Evolutionary conservation across 2,888 invertebrate genomes (phyloP).

Genomic region (Plebejus anna): DNA sequence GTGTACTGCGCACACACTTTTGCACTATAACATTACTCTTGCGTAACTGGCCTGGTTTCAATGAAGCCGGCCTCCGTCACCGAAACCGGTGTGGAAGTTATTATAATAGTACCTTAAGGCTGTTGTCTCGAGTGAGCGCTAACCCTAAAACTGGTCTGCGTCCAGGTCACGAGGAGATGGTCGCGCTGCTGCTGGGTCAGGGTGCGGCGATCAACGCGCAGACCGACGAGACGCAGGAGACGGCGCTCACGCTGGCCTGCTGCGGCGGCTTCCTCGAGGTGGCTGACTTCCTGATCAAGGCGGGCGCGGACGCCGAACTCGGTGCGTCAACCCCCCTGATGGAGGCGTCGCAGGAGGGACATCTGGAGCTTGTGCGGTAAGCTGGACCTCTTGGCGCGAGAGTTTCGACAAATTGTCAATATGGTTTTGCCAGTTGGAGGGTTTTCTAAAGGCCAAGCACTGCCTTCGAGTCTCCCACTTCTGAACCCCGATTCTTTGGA

Average conservation of each 20-base stretch:
- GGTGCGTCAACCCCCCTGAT: conserved; percentile 98
- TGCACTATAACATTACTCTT: too few species aligned
- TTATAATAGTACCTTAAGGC: too few species aligned
- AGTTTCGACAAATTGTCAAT: too few species aligned
- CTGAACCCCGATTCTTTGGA: too few species aligned
- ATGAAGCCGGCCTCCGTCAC: too few species aligned
- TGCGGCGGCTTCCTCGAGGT: conserved; percentile 96
- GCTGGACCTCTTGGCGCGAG: conserved; percentile 25
- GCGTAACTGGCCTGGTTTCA: too few species aligned
- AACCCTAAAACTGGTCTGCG: background rate
- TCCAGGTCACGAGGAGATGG: conserved; percentile 97
- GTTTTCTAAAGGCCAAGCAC: too few species aligned
- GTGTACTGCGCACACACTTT: too few species aligned
- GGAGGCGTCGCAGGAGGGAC: conserved; percentile 99
- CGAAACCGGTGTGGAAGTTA: too few species aligned
- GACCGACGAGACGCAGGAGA: conserved; percentile 99
- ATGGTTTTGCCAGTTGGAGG: too few species aligned
- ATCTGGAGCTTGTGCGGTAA: conserved; percentile 91
- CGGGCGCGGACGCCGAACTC: conserved; percentile 95
- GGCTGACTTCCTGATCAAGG: conserved; percentile 96
- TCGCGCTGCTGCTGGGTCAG: conserved; percentile 93
- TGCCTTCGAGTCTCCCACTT: too few species aligned
- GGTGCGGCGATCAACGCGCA: conserved; percentile 98
- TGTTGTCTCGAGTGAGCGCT: too few species aligned
- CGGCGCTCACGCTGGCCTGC: conserved; percentile 95